These are phyloP conservation scores for Hydrochoerus hydrochaeris DNA, from an alignment of 2,113 vertebrate genomes.

Conservation along the genomic window DNA sequence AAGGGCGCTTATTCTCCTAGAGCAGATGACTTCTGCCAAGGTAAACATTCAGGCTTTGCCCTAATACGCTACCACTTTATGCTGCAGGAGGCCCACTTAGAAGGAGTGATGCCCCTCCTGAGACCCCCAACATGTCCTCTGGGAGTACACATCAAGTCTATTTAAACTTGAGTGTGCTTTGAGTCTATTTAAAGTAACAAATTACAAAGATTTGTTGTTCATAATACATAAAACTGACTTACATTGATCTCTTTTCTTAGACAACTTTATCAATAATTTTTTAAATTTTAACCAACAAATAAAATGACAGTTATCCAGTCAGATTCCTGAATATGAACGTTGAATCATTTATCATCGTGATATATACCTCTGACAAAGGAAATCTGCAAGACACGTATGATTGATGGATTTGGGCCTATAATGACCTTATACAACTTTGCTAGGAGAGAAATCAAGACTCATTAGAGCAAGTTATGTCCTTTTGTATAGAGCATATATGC, in stretches of 20 bases:
- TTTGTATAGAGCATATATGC: neutral
- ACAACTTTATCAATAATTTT: conserved; percentile 62
- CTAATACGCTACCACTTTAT: neutral
- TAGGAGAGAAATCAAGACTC: conserved; percentile 53
- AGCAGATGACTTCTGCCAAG: neutral
- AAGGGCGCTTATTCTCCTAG: neutral
- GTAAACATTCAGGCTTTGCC: neutral
- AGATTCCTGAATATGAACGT: conserved; percentile 46
- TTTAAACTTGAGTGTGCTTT: neutral
- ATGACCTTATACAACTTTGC: conserved; percentile 33
- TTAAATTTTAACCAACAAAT: conserved; percentile 59
- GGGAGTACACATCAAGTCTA: neutral
- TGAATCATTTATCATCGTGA: conserved; percentile 59
- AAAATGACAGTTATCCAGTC: conserved; percentile 55
- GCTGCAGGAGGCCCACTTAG: neutral
- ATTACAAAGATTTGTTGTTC: conserved; percentile 33
- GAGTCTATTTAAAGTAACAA: neutral
- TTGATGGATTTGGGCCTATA: conserved; percentile 47
- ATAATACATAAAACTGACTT: conserved; percentile 57
- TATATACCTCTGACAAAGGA: conserved; percentile 49
- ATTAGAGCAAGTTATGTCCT: neutral
- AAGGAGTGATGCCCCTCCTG: neutral
- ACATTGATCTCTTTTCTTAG: conserved; percentile 43
- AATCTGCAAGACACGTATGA: conserved; percentile 14
- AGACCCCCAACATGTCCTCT: neutral